Percentiles rank a stretch among this genome's conserved stretches.
Conservation (phyloP, 64 coral and sea anemone genomes). For the Hydrozoanthus tunicans region DNA sequence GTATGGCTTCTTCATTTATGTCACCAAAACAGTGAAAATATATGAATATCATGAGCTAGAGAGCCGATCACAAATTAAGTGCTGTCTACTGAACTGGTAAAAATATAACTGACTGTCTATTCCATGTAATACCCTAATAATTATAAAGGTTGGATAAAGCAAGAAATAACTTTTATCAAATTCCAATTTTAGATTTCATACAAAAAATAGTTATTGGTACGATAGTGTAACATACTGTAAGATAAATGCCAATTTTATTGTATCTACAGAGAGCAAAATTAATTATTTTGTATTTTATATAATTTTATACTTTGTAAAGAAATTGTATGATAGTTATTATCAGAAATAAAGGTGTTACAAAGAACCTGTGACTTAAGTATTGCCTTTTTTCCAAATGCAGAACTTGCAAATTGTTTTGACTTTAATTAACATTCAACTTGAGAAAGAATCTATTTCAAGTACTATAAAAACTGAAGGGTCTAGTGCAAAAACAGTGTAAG, state of each 20-base stretch:
- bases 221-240: conserved; percentile 46
- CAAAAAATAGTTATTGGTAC: background rate
- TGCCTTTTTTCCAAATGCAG: background rate
- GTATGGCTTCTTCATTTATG: no score
- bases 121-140: no score
- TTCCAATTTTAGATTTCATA: background rate
- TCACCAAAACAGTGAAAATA: no score
- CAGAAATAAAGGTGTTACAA: background rate
- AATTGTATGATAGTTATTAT: background rate
- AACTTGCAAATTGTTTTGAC: background rate
- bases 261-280: background rate
- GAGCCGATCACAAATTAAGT: no score
- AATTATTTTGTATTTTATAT: background rate
- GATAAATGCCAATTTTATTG: conserved; percentile 6
- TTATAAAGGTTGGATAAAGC: no score
- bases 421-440: background rate
- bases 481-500: no score
- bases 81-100: no score
- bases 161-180: background rate
- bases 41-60: no score
- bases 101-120: no score
- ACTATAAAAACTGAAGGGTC: no score
- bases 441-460: no score
- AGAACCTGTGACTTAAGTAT: background rate
- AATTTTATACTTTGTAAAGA: conserved; percentile 49